Evolutionary conservation across 2,888 invertebrate genomes (phyloP).

Genomic region (Mallateleia sp.): DNA sequence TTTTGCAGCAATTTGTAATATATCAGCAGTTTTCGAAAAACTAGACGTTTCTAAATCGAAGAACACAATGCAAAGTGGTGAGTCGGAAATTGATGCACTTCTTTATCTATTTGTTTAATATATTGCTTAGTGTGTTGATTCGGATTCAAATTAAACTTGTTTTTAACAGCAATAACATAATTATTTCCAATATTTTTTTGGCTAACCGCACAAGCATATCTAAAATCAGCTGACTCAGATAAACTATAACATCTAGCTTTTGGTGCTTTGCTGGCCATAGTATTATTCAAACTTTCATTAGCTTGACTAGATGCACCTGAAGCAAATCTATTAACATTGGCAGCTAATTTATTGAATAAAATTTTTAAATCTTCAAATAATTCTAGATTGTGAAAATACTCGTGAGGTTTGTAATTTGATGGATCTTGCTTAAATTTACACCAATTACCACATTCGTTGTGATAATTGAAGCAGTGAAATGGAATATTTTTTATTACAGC

Average conservation of each 20-base stretch:
- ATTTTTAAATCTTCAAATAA: background rate
- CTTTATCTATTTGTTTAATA: background rate
- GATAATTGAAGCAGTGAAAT: constrained; percentile 49
- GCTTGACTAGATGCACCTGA: background rate
- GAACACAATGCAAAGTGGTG: constrained; percentile 30
- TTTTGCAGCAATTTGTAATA: constrained; percentile 67
- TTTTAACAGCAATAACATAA: too few species aligned
- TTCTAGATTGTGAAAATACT: too few species aligned
- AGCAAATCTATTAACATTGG: background rate
- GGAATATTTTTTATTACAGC: constrained; percentile 54
- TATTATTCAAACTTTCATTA: background rate
- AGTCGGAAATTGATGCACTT: too few species aligned
- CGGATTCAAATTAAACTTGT: too few species aligned
- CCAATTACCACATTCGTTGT: constrained; percentile 55
- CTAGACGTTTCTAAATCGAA: constrained; percentile 67
- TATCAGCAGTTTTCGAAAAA: constrained; percentile 36
- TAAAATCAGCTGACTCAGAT: background rate
- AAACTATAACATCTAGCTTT: background rate
- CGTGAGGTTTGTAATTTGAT: too few species aligned
- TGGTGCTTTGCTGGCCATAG: background rate
- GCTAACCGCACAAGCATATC: background rate
- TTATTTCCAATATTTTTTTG: background rate
- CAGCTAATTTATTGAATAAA: background rate
- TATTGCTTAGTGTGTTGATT: too few species aligned
- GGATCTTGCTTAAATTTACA: too few species aligned